Evolutionary conservation across 2,797 vertebrate species (phyloP).

Genomic region (Avahi laniger): DNA sequence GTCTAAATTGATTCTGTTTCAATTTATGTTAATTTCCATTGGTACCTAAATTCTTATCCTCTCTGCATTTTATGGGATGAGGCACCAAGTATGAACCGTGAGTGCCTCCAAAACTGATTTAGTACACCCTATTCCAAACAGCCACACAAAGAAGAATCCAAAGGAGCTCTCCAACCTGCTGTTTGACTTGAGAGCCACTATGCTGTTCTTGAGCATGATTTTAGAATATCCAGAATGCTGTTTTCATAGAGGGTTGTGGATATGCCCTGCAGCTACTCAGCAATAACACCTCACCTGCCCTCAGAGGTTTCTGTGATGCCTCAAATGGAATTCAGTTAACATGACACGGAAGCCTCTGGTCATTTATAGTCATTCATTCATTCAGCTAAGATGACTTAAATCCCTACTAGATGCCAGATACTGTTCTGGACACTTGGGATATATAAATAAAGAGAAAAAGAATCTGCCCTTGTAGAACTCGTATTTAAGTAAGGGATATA

Average conservation of each 20-base stretch:
- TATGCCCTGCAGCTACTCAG: neutral
- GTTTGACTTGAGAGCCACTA: neutral
- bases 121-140: neutral
- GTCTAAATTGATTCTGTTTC: neutral
- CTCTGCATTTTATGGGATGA: neutral
- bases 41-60: neutral
- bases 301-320: neutral
- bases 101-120: neutral
- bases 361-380: neutral
- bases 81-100: neutral
- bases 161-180: neutral
- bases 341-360: neutral
- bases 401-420: neutral
- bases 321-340: neutral
- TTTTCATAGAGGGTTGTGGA: neutral
- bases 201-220: neutral
- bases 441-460: neutral
- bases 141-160: neutral
- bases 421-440: neutral
- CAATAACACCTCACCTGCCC: neutral
- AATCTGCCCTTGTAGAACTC: neutral
- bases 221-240: neutral
- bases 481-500: neutral
- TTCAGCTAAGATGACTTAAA: neutral
- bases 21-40: neutral